Percentiles rank a stretch among this genome's conserved stretches.
Conservation (phyloP, 2,113 vertebrate species). For the Rhipidura dahli region DNA sequence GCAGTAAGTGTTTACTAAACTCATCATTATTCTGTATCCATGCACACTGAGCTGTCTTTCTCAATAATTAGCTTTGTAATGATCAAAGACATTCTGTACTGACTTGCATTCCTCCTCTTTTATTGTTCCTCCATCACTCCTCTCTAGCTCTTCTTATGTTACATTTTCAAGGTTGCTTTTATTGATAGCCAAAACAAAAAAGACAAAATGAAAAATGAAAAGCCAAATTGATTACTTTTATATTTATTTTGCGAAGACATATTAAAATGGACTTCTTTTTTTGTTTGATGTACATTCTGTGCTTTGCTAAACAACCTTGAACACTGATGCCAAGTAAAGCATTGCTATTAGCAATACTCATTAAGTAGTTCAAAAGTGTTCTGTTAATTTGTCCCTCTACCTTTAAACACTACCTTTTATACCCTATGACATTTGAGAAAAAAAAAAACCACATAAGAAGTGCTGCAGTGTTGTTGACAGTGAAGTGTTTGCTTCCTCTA, state of each 20-base stretch:
- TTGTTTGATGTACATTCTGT: not conserved
- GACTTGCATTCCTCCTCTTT: not conserved
- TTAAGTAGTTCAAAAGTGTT: not conserved
- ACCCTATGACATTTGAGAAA: not conserved
- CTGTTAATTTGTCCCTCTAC: not conserved
- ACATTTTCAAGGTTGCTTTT: conserved; percentile 15
- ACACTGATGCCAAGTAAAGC: not conserved
- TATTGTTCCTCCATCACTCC: not conserved
- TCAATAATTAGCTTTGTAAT: conserved; percentile 35
- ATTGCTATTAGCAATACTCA: not conserved
- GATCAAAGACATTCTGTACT: conserved; percentile 20
- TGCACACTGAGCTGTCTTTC: not conserved
- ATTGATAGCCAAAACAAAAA: not conserved
- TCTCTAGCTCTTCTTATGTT: not conserved
- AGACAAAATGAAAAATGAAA: not conserved
- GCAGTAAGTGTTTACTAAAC: not conserved
- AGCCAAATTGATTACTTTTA: not conserved
- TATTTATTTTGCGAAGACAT: not conserved
- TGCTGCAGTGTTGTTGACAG: not conserved
- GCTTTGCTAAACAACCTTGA: conserved; percentile 14
- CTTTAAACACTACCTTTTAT: not conserved
- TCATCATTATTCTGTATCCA: conserved; percentile 11
- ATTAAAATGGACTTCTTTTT: not conserved
- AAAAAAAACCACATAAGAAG: not conserved
- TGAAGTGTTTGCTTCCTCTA: not conserved